Evolutionary conservation across 2,888 invertebrate species (phyloP), one percentile per base, ranked within the genome.

Genomic region (Stenodema calcarata): DNA sequence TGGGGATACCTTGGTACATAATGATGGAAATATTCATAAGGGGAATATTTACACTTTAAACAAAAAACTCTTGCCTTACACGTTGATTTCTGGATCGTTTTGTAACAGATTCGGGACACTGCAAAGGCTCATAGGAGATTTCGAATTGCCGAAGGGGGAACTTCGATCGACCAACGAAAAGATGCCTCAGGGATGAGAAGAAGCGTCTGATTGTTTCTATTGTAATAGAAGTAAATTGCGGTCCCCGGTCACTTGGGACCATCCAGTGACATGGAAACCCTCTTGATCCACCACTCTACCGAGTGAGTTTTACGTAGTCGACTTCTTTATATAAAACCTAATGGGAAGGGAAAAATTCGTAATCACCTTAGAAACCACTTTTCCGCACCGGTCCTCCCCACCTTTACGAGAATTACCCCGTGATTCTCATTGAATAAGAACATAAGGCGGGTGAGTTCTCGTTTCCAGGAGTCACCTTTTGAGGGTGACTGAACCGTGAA

Each of bases 261-360:
- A 4, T 14, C 73, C 41, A 16, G 16, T 18, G 7, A 73, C 73
- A 73, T 73, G 73, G 73, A 73, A 73, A 73, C 73, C 30, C 73
- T 73, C 35, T 73, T 16, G 73, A 18, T 35, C 73, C 35, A n/a
- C 18, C 18, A 4, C 14, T 16, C n/a, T n/a, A 35, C 69, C 7
- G 1, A 9, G 35, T 3, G 7, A 73, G 35, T 41, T 41, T 41
- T 28, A n/a, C 35, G 30, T 16, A 30, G 16, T 28, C 12, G 35
- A 30, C n/a, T 41, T 73, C 41, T 73, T 73, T 73, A 73, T 73
- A 73, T 73, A 73, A 73, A 73, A 73, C 30, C 41, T 73, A 41
- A 73, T 73, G 41, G 35, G 18, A 16, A 41, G 30, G 30, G 3
- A 35, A 18, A 73, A 30, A 23, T 23, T 9, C 73, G 41, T 30